Conservation (phyloP, 2,797 vertebrate species). For the Sebastes umbrosus region DNA sequence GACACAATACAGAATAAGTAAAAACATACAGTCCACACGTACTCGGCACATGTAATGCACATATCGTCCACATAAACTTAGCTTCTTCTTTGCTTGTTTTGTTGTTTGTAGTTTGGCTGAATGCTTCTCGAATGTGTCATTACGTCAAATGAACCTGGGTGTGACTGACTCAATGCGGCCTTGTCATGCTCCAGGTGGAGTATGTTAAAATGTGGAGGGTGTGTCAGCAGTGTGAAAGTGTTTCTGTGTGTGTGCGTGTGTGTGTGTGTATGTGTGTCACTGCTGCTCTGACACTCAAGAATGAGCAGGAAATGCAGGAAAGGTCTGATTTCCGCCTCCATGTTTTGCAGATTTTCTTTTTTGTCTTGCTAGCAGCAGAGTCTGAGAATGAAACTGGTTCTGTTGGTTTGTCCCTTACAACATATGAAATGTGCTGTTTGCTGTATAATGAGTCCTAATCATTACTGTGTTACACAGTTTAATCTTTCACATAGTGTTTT, state of each 20-base stretch:
- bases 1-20: background rate
- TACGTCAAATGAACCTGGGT: constrained; percentile 25
- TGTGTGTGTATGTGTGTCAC: background rate
- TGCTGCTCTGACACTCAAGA: background rate
- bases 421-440: background rate
- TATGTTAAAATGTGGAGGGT: constrained; percentile 14
- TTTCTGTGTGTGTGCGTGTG: background rate
- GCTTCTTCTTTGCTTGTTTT: background rate
- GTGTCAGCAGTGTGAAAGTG: constrained; percentile 16
- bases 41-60: background rate
- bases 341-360: background rate
- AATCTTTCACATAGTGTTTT: background rate
- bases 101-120: background rate
- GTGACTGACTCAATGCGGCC: constrained; percentile 25
- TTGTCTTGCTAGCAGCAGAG: background rate
- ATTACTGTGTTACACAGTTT: background rate
- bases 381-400: background rate
- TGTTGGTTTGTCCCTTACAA: background rate
- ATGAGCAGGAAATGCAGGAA: background rate
- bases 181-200: constrained; percentile 26
- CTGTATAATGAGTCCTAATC: background rate
- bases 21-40: background rate
- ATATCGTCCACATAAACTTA: background rate
- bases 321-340: too few species aligned
- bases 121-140: constrained; percentile 12